Conservation (phyloP, 2,113 vertebrate genomes). For the Todiramphus chloris region DNA sequence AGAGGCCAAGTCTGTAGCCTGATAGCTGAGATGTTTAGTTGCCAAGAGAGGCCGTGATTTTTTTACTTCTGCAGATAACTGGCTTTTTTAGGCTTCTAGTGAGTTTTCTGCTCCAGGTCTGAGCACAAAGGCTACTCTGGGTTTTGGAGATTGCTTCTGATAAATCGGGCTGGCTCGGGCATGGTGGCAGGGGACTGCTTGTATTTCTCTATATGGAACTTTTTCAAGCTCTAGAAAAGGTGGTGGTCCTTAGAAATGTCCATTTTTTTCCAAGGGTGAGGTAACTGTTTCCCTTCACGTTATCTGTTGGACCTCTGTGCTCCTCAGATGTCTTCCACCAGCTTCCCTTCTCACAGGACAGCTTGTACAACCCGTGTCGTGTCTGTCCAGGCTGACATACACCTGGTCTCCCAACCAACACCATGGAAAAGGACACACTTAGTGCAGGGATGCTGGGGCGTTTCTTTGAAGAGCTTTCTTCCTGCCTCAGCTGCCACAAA, state of each 20-base stretch:
- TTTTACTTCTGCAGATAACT: conserved; percentile 1
- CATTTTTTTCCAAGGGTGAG: not conserved
- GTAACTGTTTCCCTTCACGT: not conserved
- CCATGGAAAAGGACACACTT: not conserved
- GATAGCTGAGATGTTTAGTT: not conserved
- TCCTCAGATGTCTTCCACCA: not conserved
- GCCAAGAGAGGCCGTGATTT: not conserved
- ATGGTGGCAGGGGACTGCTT: not conserved
- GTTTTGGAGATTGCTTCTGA: not conserved
- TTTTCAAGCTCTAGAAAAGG: not conserved
- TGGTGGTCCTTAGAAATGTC: not conserved
- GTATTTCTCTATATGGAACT: not conserved
- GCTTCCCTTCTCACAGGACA: not conserved
- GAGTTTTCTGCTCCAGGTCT: not conserved
- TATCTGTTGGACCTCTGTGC: rapidly evolving
- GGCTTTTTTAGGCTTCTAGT: not conserved
- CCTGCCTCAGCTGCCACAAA: not conserved
- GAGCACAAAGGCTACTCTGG: not conserved
- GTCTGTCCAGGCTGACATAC: not conserved
- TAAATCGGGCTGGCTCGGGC: not conserved
- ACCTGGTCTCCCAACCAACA: rapidly evolving
- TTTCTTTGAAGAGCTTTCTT: not conserved
- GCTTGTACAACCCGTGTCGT: not conserved
- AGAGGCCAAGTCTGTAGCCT: conserved; percentile 31
- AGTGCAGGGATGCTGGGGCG: not conserved